phyloP scores from a whole-genome alignment of 2,113 vertebrate genomes.

The Agapornis roseicollis region DNA sequence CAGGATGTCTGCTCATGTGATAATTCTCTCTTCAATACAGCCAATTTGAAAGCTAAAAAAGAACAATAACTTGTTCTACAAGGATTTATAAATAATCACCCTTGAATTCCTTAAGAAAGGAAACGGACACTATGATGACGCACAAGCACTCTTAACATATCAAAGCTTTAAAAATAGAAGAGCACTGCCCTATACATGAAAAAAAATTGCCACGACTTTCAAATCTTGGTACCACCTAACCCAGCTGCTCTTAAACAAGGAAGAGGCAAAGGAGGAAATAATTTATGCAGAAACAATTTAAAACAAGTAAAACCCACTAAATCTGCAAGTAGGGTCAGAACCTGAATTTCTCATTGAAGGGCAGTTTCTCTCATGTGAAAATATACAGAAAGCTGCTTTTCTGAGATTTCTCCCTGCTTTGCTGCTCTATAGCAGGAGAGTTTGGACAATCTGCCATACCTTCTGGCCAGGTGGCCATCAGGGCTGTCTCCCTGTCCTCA shows the following conservation, averaged over 20 bases:
- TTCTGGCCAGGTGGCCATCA: neutral
- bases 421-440: neutral
- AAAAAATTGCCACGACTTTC: conserved; percentile 23
- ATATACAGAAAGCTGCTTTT: neutral
- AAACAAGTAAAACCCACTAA: neutral
- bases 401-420: neutral
- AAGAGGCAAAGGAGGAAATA: neutral
- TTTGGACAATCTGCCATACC: neutral
- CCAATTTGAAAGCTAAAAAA: conserved; percentile 72
- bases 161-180: conserved; percentile 83
- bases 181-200: conserved; percentile 65
- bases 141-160: conserved; percentile 74
- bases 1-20: conserved; percentile 82
- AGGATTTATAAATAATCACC: conserved; percentile 87
- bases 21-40: conserved; percentile 75
- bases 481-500: neutral
- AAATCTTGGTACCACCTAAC: neutral
- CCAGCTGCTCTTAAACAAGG: neutral
- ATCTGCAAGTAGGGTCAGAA: neutral
- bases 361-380: neutral
- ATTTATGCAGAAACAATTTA: neutral
- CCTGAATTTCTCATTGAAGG: neutral
- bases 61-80: conserved; percentile 80
- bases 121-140: conserved; percentile 86
- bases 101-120: conserved; percentile 86